Evolutionary conservation across 1,140 invertebrate species (phyloP).

Genomic region (silkworm (Bombyx mori)): DNA sequence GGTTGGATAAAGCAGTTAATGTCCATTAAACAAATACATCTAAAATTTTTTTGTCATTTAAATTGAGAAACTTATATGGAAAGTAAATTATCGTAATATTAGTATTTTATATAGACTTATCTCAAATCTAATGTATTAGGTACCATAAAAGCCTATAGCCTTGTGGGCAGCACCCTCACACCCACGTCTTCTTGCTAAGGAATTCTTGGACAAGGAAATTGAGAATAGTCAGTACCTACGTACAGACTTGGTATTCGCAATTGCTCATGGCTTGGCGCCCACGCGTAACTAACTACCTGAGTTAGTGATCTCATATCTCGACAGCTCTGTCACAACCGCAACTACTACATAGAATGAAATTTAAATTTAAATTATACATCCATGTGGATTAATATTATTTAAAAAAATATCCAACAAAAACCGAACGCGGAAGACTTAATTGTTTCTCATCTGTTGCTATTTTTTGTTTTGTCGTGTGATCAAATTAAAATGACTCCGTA

Average conservation of each 20-base stretch:
- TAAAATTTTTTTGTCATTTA: too few species aligned
- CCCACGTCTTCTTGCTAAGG: not conserved
- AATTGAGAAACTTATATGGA: too few species aligned
- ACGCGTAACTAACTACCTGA: too few species aligned
- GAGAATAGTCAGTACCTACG: conserved; percentile 1
- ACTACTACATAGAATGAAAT: conserved; percentile 30
- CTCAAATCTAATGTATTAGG: not conserved
- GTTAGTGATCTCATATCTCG: conserved; percentile 41
- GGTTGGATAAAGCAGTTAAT: too few species aligned
- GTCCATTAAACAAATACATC: too few species aligned
- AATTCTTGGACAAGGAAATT: conserved; percentile 3
- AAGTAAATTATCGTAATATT: too few species aligned
- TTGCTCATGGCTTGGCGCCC: conserved; percentile 11
- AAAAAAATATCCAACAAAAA: conserved; percentile 5
- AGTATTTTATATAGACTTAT: not conserved
- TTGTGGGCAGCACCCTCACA: not conserved
- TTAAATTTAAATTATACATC: conserved; percentile 33
- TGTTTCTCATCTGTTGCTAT: conserved; percentile 9
- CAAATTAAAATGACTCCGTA: conserved; percentile 5
- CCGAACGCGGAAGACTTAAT: conserved; percentile 15
- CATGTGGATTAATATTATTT: conserved; percentile 7
- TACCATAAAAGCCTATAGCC: not conserved
- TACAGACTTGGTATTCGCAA: conserved; percentile 12
- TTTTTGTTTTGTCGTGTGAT: conserved; percentile 7
- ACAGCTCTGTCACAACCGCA: conserved; percentile 31